A percentile compares a stretch with the other conserved stretches of the same genome.
Conservation (phyloP, 1,140 invertebrate species). For the Anoplophora glabripennis region DNA sequence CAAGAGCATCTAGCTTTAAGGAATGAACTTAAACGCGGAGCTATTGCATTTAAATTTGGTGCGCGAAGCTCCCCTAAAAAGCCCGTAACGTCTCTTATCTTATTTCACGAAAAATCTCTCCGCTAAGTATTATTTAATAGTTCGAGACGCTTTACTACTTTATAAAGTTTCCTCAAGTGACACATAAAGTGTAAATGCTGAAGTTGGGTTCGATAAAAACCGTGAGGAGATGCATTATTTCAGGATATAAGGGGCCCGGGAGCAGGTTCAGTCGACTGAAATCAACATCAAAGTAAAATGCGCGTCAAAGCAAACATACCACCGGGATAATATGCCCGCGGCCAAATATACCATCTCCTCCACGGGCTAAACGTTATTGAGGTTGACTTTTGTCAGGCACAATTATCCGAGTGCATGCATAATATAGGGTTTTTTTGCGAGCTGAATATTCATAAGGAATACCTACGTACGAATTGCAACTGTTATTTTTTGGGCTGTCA, state of each 20-base stretch:
- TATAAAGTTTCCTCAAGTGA: conserved; percentile 7
- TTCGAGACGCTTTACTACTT: conserved; percentile 3
- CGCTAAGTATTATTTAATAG: conserved; percentile 9
- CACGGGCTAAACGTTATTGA: too few species aligned
- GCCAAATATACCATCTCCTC: too few species aligned
- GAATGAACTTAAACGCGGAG: too few species aligned
- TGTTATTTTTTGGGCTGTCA: too few species aligned
- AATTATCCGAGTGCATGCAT: too few species aligned
- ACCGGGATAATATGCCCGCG: too few species aligned
- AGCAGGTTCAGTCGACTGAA: not conserved
- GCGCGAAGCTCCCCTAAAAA: not conserved
- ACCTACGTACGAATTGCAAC: too few species aligned
- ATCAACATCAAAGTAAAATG: conserved; percentile 7
- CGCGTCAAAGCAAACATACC: not conserved
- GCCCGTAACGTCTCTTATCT: conserved; percentile 2
- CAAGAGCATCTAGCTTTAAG: too few species aligned
- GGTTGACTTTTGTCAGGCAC: too few species aligned
- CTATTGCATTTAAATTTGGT: too few species aligned
- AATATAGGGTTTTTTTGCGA: too few species aligned
- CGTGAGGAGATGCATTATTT: conserved; percentile 8
- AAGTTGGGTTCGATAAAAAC: conserved; percentile 11
- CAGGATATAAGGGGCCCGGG: not conserved
- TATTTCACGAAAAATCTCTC: not conserved
- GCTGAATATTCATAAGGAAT: too few species aligned
- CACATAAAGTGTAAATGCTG: conserved; percentile 8